A percentile compares a stretch with the other conserved stretches of the same genome.
phyloP scores from a whole-genome alignment of 2,797 vertebrate genomes.

The Taenioides sp. region DNA sequence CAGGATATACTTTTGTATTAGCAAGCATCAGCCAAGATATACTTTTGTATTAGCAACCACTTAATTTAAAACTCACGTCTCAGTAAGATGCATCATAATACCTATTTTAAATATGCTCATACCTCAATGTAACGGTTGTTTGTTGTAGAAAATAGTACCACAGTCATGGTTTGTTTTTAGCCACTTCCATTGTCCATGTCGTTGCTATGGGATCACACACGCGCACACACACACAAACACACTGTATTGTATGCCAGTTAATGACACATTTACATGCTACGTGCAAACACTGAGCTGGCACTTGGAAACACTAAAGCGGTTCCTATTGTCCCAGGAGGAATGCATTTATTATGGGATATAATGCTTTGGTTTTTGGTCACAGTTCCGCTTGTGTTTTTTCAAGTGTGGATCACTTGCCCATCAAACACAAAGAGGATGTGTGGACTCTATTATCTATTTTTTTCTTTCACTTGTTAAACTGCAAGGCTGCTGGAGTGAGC shows the following conservation, averaged over 20 bases:
- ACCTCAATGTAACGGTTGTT: slow-evolving; percentile 11
- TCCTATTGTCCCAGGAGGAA: slow-evolving; percentile 3
- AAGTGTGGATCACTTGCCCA: not conserved
- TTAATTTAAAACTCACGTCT: not conserved
- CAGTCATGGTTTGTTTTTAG: slow-evolving; percentile 27
- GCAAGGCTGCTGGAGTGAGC: slow-evolving; percentile 35
- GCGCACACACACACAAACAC: slow-evolving; percentile 28
- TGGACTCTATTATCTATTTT: slow-evolving; percentile 30
- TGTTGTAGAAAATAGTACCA: slow-evolving; percentile 2
- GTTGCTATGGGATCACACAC: slow-evolving; percentile 53
- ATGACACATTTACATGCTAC: slow-evolving; percentile 25
- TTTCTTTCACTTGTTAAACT: slow-evolving; percentile 41
- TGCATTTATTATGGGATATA: slow-evolving; percentile 8
- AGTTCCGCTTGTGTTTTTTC: not conserved
- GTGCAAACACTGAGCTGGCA: slow-evolving; percentile 22
- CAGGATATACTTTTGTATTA: not conserved
- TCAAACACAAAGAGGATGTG: slow-evolving; percentile 32
- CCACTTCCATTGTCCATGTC: slow-evolving; percentile 42
- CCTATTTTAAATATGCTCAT: not conserved
- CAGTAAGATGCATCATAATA: not conserved
- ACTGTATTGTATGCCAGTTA: slow-evolving; percentile 26
- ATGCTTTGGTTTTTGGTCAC: not conserved
- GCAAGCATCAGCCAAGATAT: not conserved
- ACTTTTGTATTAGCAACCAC: not conserved
- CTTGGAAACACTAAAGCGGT: not conserved